Base-by-base conservation (phyloP, 2,113 vertebrate genomes). In the Psammodynastes pulverulentus region DNA sequence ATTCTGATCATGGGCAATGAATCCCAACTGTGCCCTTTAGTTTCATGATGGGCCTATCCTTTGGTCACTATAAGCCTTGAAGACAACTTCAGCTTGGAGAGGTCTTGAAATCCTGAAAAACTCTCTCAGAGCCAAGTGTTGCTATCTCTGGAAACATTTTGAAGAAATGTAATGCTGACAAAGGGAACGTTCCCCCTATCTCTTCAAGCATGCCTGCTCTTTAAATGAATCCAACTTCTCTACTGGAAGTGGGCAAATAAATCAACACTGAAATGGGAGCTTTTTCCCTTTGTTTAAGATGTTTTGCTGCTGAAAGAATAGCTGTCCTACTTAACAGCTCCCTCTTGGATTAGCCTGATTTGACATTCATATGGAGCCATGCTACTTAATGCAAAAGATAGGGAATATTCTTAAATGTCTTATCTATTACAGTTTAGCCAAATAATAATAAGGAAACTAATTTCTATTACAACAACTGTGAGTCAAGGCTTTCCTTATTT, bases 401-500 rank as follows among this genome's bases (percentile, higher is more conserved):
- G 17, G 46, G 45, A 43, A 86, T 43, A 1, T 46, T 72, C n/a
- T 21, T 84, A 62, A 12, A n/a, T 23, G 9, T 29, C 17, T 90
- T 43, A 34, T 84, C 12, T 79, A 79, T 90, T 87, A 34, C 17
- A 9, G 19, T 79, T 79, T 43, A 79, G 34, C 34, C 9, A 79
- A 34, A 67, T 29, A 72, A 79, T 3, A 53, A 48, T 39, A 19
- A 58, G 13, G 26, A 88, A 39, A 3, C 0, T 84, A 87, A n/a
- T 91, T 62, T 51, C 51, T 88, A 23, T 4, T 79, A 79, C 34
- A 79, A 79, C 8, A 43, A 39, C 67, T 79, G 67, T 79, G 34
- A 79, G 72, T 43, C 34, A 79, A 79, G 72, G 17, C 72, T 19
- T 67, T 67, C 62, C 89, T 62, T 23, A 87, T 89, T 92, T 93